Base-by-base conservation (phyloP, 2,888 invertebrate genomes). In the Drosophila melanosoma region DNA sequence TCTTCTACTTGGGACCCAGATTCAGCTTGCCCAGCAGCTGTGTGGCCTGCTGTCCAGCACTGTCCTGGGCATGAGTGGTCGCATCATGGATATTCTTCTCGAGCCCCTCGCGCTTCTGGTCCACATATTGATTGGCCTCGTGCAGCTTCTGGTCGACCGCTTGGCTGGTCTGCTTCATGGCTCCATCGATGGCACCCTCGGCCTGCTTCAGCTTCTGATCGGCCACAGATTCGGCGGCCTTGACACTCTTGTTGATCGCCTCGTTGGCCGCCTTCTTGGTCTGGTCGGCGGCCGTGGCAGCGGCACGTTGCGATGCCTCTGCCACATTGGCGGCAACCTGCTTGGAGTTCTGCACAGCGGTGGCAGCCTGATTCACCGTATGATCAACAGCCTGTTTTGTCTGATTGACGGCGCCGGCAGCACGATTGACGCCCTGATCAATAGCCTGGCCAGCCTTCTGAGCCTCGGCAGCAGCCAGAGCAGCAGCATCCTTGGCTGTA, bases 131-230 rank as follows among this genome's bases (percentile, higher is more conserved):
- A 89, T 95, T 95, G 33, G 96, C 94, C 71, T 95, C 94, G 87
- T 95, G 94, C 83, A 96, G 91, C 93, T 95, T 95, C 74, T 94
- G 91, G 89, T 95, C 95, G 54, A 95, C 94, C 15, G 94, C 93
- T 26, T 94, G 92, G 67, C 95, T 94, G 26, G 95, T 94, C 87
- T 94, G 93, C 93, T 94, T 94, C 81, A 95, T 91, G 62, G 94
- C 94, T 76, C 94, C 94, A 76, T 95, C 95, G 29, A 95, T 92
- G 32, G 94, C 94, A 23, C 89, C 89, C 82, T 94, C 94, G n/a
- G 94, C 93, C 78, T 94, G 92, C 82, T 93, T 93, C 58, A 94
- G 76, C 91, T 94, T 94, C 42, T 91, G 90, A 69, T 94, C 94
- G 52, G 94, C 92, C n/a, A 92, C 93, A 45, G 92, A 90, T 75